Conservation (phyloP, 2,113 vertebrate genomes). For the Craseonycteris thonglongyai region DNA sequence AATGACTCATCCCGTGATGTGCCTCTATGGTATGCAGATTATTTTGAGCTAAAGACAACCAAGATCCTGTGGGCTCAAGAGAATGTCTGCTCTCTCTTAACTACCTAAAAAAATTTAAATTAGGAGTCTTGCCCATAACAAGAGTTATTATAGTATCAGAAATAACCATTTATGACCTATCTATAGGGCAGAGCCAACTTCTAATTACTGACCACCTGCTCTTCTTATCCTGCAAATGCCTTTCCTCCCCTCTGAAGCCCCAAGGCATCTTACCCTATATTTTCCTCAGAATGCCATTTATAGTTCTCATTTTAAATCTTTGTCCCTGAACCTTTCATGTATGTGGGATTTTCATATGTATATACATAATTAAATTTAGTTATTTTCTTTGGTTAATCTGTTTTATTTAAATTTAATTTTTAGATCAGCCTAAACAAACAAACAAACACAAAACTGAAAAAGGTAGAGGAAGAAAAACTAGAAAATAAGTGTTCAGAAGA, state of each 20-base stretch:
- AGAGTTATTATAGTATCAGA: no score
- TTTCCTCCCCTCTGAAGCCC: neutral
- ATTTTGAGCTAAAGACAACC: no score
- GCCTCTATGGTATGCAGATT: no score
- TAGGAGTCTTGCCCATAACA: no score
- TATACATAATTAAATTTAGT: no score
- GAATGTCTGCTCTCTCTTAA: no score
- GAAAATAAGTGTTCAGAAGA: neutral
- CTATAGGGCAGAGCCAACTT: neutral
- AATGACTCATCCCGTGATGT: no score
- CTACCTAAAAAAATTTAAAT: no score
- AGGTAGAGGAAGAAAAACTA: neutral
- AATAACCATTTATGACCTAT: no score
- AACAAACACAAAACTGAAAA: neutral
- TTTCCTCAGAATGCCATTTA: neutral
- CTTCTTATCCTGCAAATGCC: neutral
- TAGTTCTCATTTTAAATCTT: neutral
- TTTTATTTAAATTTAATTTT: neutral
- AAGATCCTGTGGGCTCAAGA: no score
- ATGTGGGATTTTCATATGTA: no score
- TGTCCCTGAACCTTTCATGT: no score
- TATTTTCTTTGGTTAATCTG: neutral
- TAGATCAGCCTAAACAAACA: neutral
- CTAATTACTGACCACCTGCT: neutral
- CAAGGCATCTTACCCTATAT: neutral